These are phyloP conservation scores for Salvelinus alpinus DNA, from an alignment of 2,113 vertebrate species.

Conservation along the genomic window DNA sequence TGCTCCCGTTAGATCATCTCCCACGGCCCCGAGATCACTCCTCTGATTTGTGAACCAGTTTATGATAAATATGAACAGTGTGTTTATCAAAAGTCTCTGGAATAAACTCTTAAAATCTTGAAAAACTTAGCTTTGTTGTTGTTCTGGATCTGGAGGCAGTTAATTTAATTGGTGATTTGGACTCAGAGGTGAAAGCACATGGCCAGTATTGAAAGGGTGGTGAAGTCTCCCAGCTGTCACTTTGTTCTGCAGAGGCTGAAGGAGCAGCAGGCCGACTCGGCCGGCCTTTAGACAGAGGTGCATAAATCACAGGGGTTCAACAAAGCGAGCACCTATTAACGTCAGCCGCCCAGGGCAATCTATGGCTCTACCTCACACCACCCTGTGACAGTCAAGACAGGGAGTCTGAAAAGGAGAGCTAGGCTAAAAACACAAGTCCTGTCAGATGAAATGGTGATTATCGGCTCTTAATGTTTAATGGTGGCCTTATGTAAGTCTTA, in stretches of 20 bases:
- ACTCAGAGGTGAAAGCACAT: neutral
- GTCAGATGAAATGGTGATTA: neutral
- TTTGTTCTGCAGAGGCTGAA: constrained; percentile 33
- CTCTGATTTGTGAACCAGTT: neutral
- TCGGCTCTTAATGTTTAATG: neutral
- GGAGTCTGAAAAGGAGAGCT: neutral
- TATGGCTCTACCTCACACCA: constrained; percentile 4
- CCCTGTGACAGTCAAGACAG: no score
- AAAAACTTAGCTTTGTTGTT: neutral
- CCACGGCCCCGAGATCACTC: no score
- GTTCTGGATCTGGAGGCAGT: neutral
- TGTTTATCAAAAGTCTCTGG: neutral
- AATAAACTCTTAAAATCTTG: neutral
- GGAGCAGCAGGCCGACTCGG: constrained; percentile 39
- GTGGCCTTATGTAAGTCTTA: constrained; percentile 2
- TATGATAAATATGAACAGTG: neutral
- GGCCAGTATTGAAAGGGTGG: neutral
- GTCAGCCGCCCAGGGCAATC: constrained; percentile 42
- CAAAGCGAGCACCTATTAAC: constrained; percentile 67
- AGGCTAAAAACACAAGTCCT: neutral
- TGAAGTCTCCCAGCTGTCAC: constrained; percentile 59
- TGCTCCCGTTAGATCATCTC: no score
- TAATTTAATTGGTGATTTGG: constrained; percentile 2
- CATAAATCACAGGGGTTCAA: constrained; percentile 68
- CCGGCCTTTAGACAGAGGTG: constrained; percentile 45